Conservation (phyloP, 1,140 invertebrate genomes). For the Aphidius ervi region DNA sequence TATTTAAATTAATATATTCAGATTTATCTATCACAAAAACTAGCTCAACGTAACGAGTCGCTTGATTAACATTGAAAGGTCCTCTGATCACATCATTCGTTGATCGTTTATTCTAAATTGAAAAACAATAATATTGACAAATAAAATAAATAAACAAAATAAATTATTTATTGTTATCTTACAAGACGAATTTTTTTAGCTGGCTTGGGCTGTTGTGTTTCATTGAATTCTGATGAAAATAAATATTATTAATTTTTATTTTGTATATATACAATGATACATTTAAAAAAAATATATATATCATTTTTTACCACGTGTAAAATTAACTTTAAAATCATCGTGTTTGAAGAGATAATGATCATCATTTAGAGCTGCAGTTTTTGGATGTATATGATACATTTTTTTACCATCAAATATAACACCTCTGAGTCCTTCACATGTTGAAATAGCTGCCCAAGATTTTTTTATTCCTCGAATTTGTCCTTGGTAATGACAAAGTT, state of each 20-base stretch:
- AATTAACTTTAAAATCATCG: constrained; percentile 62
- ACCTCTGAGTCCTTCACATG: constrained; percentile 76
- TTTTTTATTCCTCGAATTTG: constrained; percentile 63
- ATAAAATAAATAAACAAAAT: constrained; percentile 13
- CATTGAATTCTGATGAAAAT: too few species aligned
- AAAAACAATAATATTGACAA: not conserved
- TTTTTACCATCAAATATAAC: constrained; percentile 75
- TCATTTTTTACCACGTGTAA: constrained; percentile 62
- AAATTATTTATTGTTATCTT: constrained; percentile 23
- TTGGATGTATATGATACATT: constrained; percentile 66
- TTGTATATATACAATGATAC: not conserved
- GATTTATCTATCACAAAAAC: constrained; percentile 88
- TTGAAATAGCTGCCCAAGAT: constrained; percentile 84
- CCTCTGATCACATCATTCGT: constrained; percentile 62
- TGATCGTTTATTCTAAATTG: constrained; percentile 61
- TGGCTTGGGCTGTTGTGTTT: not conserved
- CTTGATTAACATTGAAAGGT: constrained; percentile 82
- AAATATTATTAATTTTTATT: not conserved
- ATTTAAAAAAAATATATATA: not conserved
- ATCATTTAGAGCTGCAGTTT: constrained; percentile 49
- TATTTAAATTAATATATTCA: constrained; percentile 71
- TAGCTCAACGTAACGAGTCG: constrained; percentile 87
- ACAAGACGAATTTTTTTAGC: constrained; percentile 37
- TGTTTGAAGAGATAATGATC: constrained; percentile 68
- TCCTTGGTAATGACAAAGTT: constrained; percentile 82